Evolutionary conservation across 2,797 vertebrate species (phyloP), one percentile per base, ranked within the genome.

Genomic region (Paratrypauchen microcephalus): DNA sequence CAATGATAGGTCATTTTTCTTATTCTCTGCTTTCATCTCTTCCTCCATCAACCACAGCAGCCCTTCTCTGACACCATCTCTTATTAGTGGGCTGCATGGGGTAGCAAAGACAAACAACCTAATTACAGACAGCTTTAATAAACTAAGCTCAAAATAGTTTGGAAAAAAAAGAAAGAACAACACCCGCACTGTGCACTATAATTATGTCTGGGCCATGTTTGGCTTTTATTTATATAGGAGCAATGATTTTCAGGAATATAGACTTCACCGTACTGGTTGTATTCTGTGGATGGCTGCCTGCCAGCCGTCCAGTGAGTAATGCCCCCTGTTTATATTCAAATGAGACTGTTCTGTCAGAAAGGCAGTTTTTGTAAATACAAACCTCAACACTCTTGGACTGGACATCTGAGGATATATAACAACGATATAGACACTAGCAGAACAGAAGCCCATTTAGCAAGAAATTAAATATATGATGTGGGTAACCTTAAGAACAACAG

Each of bases 51-150:
- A 56, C 39, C 64, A 77, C 84, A 82, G 41, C 41, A 45, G 41
- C 13, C 41, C 77, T 66, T 81, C 74, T 57, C 72, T 81, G 83
- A 86, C 78, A 77, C 85, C 80, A 70, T 74, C 61, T 76, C 78
- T 89, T 86, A 91, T 90, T 90, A 89, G 82, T 64, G 64, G 74
- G 81, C 77, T 74, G 81, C 79, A 82, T 83, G 80, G 76, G 81
- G 89, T 76, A 86, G 86, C 83, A 70, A 90, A 91, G 86, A 91
- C 87, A 93, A 92, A 94, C 89, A 92, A 87, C 83, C 87, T 93
- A 45, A 45, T 45, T 91, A 91, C 77, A 79, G 81, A 77, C 71
- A 8, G 74, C 79, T 88, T 89, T 84, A 45, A 45, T 45, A 45
- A 45, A 45, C 41, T 45, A 1, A 71, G 71, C 83, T 90, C 58